These are phyloP conservation scores for Coenobita brevimanus DNA, from an alignment of 1,140 invertebrate species.

Conservation along the genomic window DNA sequence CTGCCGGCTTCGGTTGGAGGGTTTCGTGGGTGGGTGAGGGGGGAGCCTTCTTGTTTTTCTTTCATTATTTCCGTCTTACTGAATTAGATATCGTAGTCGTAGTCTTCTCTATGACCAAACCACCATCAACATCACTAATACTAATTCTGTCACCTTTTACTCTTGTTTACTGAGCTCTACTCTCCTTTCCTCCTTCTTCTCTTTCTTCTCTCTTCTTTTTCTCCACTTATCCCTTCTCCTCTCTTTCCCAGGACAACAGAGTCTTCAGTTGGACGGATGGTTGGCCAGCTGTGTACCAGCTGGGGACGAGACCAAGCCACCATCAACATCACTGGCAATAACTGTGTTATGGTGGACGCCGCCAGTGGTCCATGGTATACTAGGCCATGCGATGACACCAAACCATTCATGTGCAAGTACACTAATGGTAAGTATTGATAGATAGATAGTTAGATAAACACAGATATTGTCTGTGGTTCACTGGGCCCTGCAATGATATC, in stretches of 20 bases:
- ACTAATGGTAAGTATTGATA: constrained; percentile 8
- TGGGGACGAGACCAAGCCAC: constrained; percentile 21
- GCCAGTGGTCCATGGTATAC: constrained; percentile 26
- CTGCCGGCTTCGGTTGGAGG: too few species aligned
- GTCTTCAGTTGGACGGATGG: constrained; percentile 23
- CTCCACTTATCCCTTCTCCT: neutral
- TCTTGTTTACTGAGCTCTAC: too few species aligned
- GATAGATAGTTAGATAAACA: neutral
- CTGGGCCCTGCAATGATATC: neutral
- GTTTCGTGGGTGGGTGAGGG: too few species aligned
- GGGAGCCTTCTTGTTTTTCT: too few species aligned
- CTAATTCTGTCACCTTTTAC: too few species aligned
- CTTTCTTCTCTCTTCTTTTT: neutral
- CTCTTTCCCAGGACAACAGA: neutral
- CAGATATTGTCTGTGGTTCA: constrained; percentile 7
- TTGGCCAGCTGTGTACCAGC: constrained; percentile 40
- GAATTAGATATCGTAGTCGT: too few species aligned
- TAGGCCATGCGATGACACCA: neutral
- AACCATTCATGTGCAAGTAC: constrained; percentile 51
- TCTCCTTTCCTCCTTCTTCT: too few species aligned
- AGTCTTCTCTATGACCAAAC: too few species aligned
- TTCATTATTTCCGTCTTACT: too few species aligned
- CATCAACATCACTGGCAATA: neutral
- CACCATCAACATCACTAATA: too few species aligned
- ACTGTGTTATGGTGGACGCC: constrained; percentile 17